Base-by-base conservation (phyloP, 2,113 vertebrate genomes). In the Lamprotornis superbus region DNA sequence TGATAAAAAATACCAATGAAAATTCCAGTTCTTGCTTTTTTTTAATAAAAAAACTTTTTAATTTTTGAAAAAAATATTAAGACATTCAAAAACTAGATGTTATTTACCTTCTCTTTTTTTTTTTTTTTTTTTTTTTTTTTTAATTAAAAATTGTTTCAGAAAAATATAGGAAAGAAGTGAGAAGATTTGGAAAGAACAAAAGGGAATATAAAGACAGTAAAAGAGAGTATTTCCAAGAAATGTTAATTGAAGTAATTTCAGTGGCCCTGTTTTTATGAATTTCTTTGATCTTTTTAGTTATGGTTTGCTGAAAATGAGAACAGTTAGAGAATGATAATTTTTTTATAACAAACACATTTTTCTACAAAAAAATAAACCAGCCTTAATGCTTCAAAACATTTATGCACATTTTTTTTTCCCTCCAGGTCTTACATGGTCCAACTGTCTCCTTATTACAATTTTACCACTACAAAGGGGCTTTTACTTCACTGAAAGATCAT, bases 11-110 rank as follows among this genome's bases (percentile, higher is more conserved):
- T 76, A 67, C 28, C 31, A 75, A 50, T 50, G 9, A 83, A 77
- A 77, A 56, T 44, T 47, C 7, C 18, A 10, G 0, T 2, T 57
- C 11, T 37, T n/a, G 1, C 0, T 14, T 14, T 3, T 64, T 65
- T n/a, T 21, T 2, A 27, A 27, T 28, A 44, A 42, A 64, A 70
- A 7, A 5, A 1, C 3, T 47, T 53, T 60, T 39, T 52, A 2
- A 28, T 61, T 61, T 81, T 40, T 13, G 1, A 8, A 56, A 44
- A 37, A 28, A 30, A 10, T 44, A 47, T 33, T 20, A 64, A 65
- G 7, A 23, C 0, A 23, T 28, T 47, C n/a, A 9, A 63, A 82
- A 83, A 12, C 2, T 24, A 35, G 5, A 22, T 42, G n/a, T 10
- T 35, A 3, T 61, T 85, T 24, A 11, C 3, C 30, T 37, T 31